These are phyloP conservation scores for Halyomorpha halys DNA, from an alignment of 1,140 invertebrate genomes.

Conservation along the genomic window DNA sequence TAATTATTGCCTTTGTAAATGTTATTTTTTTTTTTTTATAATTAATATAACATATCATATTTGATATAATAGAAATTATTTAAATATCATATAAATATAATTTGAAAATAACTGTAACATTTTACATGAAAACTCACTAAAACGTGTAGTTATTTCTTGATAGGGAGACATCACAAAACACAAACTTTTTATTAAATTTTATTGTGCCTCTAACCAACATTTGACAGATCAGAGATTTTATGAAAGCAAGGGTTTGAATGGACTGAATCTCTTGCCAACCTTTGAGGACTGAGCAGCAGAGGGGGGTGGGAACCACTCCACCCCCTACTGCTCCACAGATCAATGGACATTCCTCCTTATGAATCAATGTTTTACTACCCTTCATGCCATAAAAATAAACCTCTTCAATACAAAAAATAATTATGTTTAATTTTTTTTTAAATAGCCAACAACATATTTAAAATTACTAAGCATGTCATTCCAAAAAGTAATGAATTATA, in stretches of 20 bases:
- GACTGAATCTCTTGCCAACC: not conserved
- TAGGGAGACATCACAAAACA: not conserved
- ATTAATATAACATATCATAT: too few relatives aligned
- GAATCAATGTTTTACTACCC: not conserved
- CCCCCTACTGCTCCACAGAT: not conserved
- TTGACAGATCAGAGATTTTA: not conserved
- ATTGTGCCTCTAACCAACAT: not conserved
- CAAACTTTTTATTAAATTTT: not conserved
- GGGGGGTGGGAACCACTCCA: too few relatives aligned
- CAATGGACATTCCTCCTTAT: not conserved
- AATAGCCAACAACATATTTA: too few relatives aligned
- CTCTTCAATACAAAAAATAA: too few relatives aligned
- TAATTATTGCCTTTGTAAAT: too few relatives aligned
- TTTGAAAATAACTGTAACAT: not conserved
- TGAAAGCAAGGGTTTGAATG: not conserved
- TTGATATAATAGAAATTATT: too few relatives aligned
- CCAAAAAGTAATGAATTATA: too few relatives aligned
- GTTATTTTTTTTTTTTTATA: too few relatives aligned
- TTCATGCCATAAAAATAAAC: not conserved
- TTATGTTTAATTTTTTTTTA: too few relatives aligned
- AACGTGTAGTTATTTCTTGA: not conserved
- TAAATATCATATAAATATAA: too few relatives aligned
- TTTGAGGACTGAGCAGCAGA: not conserved
- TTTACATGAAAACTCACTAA: not conserved
- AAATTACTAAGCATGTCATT: too few relatives aligned